Percentiles rank a stretch among this genome's conserved stretches.
phyloP scores from a whole-genome alignment of 2,797 vertebrate species.

The Smutsia temminckii region DNA sequence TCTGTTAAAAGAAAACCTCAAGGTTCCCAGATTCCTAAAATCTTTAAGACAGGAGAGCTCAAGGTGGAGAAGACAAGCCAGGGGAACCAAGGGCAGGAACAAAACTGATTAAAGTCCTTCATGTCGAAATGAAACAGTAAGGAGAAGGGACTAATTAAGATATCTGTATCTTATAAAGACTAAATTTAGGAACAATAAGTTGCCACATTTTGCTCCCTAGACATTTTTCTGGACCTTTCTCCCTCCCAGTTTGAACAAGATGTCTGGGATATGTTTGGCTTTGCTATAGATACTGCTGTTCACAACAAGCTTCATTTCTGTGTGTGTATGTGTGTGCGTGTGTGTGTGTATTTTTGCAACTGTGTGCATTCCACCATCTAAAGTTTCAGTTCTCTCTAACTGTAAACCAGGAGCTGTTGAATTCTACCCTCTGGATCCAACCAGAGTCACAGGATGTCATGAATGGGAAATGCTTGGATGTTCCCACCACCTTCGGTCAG shows the following conservation, averaged over 20 bases:
- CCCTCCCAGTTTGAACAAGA: neutral
- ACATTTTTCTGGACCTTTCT: neutral
- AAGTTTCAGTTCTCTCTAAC: neutral
- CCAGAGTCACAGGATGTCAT: neutral
- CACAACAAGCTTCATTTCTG: neutral
- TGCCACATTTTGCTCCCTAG: neutral
- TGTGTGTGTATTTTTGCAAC: accelerated
- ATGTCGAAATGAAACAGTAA: neutral
- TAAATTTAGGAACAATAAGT: neutral
- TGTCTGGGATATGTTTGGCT: neutral
- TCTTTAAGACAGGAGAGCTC: neutral
- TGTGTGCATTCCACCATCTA: neutral
- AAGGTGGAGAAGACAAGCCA: neutral
- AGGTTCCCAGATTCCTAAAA: neutral
- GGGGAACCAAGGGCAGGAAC: neutral
- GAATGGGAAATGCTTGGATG: neutral
- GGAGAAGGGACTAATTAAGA: neutral
- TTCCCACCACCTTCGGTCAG: accelerated
- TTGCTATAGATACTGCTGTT: neutral
- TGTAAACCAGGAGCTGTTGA: neutral
- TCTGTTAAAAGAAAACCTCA: neutral
- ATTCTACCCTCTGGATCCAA: neutral
- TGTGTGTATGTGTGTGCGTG: too few relatives aligned
- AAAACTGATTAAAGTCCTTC: neutral
- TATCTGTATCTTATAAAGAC: neutral